These are phyloP conservation scores for Tridacna gigas DNA, from an alignment of 2,888 invertebrate species.

Conservation along the genomic window DNA sequence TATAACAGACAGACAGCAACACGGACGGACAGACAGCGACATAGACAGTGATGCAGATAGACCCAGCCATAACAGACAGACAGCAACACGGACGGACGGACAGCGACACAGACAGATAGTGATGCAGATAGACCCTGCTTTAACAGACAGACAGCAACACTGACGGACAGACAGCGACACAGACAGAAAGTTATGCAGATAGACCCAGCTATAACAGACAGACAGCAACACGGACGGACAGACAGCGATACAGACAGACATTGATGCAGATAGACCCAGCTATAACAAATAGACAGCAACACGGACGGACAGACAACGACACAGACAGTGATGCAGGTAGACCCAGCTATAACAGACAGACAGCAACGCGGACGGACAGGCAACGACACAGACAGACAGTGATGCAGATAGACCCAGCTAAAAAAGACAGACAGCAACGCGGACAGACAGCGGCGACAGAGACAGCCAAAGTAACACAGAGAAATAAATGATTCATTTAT, in stretches of 20 bases:
- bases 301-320: no score
- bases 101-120: background rate
- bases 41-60: no score
- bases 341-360: constrained; percentile 2
- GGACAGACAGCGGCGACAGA: background rate
- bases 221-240: background rate
- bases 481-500: background rate
- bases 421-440: background rate
- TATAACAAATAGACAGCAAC: no score
- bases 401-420: background rate
- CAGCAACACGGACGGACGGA: background rate
- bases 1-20: no score
- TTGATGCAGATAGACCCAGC: no score
- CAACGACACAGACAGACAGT: background rate
- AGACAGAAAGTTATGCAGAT: background rate
- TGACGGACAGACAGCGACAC: no score
- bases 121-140: no score
- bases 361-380: background rate
- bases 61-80: no score
- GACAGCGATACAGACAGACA: no score
- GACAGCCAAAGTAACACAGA: no score
- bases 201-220: background rate
- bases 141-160: no score
- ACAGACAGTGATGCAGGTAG: background rate
- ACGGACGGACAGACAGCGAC: background rate